Evolutionary conservation across 1,140 invertebrate species (phyloP).

Genomic region (Fopius arisanus): DNA sequence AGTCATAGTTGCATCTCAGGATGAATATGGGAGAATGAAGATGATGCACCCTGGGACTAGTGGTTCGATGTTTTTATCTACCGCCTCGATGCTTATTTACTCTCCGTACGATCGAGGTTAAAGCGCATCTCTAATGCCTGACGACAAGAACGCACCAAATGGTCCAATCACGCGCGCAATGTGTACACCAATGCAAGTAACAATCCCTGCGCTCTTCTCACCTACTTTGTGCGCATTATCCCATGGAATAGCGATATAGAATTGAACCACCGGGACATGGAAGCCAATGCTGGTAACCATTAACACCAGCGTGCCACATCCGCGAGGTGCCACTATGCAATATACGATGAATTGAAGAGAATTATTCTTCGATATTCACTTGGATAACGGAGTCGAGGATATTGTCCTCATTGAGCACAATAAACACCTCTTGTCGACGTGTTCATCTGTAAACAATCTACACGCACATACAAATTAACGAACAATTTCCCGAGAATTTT

Average conservation of each 20-base stretch:
- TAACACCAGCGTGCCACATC: slow-evolving; percentile 50
- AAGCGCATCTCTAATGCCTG: slow-evolving; percentile 47
- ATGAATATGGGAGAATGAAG: neutral
- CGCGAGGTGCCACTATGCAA: slow-evolving; percentile 28
- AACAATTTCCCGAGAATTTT: no score
- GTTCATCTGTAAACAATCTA: no score
- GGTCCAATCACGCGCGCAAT: neutral
- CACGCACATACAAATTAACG: no score
- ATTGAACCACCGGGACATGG: slow-evolving; percentile 31
- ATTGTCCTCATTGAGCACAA: no score
- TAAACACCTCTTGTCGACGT: no score
- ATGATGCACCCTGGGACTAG: neutral
- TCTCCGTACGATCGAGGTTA: slow-evolving; percentile 46
- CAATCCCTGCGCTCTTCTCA: slow-evolving; percentile 44
- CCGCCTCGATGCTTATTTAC: neutral
- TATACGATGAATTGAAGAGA: neutral
- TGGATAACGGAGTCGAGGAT: neutral
- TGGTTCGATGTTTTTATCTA: slow-evolving; percentile 33
- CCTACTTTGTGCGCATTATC: slow-evolving; percentile 51
- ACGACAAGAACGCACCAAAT: slow-evolving; percentile 6
- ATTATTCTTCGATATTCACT: neutral
- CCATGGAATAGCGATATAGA: slow-evolving; percentile 26
- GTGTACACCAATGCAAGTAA: slow-evolving; percentile 22
- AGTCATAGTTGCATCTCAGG: neutral
- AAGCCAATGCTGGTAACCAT: slow-evolving; percentile 29